A percentile compares a stretch with the other conserved stretches of the same genome.
These are phyloP conservation scores for Tachystola acroxantha DNA, from an alignment of 2,888 invertebrate species.

Conservation along the genomic window DNA sequence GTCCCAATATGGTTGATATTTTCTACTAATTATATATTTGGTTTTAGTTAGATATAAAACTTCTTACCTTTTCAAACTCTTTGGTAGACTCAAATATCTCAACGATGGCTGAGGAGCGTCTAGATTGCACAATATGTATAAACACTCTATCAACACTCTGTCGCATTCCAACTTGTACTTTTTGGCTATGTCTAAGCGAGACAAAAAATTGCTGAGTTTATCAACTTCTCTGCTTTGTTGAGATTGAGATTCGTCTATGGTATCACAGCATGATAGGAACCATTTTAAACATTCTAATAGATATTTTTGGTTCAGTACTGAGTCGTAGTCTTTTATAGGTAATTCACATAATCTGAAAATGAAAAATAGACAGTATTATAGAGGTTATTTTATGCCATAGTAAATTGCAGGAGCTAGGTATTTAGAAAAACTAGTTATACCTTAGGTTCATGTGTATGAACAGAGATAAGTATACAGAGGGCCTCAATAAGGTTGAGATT, in stretches of 20 bases:
- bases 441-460: too few relatives aligned
- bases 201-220: constrained; percentile 19
- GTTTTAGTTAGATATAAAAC: too few relatives aligned
- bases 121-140: constrained; percentile 83
- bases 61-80: constrained; percentile 64
- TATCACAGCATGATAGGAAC: constrained; percentile 79
- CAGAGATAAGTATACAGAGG: too few relatives aligned
- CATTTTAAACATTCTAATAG: constrained; percentile 85
- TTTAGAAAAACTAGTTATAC: too few relatives aligned
- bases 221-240: constrained; percentile 14
- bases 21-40: too few relatives aligned
- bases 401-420: too few relatives aligned
- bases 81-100: constrained; percentile 67
- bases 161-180: constrained; percentile 31
- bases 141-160: constrained; percentile 79
- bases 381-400: too few relatives aligned
- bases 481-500: too few relatives aligned
- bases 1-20: too few relatives aligned
- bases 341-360: constrained; percentile 79
- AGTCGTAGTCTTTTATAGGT: constrained; percentile 79
- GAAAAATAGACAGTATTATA: background rate
- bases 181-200: constrained; percentile 23
- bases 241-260: constrained; percentile 30
- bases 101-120: constrained; percentile 76
- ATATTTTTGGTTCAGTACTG: constrained; percentile 83